Evolutionary conservation across 1,140 invertebrate species (phyloP).

Genomic region (Drosophila nigromelanica): DNA sequence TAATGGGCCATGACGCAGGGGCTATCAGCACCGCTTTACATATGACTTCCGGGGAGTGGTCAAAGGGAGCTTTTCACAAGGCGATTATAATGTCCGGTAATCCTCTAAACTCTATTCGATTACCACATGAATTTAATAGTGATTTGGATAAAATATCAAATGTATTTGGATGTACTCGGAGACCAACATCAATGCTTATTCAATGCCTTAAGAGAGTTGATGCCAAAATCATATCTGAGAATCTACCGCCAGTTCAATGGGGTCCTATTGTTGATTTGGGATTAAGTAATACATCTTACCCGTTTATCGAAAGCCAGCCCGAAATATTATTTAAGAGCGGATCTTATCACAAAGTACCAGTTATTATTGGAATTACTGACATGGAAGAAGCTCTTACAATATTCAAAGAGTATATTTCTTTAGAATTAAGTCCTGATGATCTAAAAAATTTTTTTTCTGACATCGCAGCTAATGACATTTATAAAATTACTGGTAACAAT

Average conservation of each 20-base stretch:
- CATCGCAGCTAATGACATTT: constrained; percentile 86
- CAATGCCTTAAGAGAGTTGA: constrained; percentile 88
- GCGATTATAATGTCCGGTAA: constrained; percentile 91
- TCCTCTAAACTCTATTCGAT: constrained; percentile 86
- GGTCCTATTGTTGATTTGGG: constrained; percentile 89
- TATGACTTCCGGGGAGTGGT: constrained; percentile 86
- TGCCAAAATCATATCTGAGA: constrained; percentile 86
- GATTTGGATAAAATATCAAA: constrained; percentile 86
- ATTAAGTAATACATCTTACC: constrained; percentile 87
- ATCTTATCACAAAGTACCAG: constrained; percentile 87
- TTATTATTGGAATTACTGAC: constrained; percentile 90
- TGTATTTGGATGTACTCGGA: constrained; percentile 88
- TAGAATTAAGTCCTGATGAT: constrained; percentile 85
- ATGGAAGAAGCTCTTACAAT: constrained; percentile 90
- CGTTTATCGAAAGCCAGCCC: constrained; percentile 88
- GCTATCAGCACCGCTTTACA: constrained; percentile 90
- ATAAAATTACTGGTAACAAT: constrained; percentile 75
- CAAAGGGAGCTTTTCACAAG: constrained; percentile 86
- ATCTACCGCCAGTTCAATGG: constrained; percentile 88
- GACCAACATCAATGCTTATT: constrained; percentile 87
- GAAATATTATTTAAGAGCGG: constrained; percentile 86
- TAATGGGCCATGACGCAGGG: constrained; percentile 94
- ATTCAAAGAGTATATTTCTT: constrained; percentile 85
- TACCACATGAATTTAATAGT: constrained; percentile 85
- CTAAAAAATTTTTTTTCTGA: constrained; percentile 87